Percentiles rank a stretch among this genome's conserved stretches.
These are phyloP conservation scores for Parazoanthus atlanticus DNA, from an alignment of 92 coral and sea anemone species.

Conservation along the genomic window DNA sequence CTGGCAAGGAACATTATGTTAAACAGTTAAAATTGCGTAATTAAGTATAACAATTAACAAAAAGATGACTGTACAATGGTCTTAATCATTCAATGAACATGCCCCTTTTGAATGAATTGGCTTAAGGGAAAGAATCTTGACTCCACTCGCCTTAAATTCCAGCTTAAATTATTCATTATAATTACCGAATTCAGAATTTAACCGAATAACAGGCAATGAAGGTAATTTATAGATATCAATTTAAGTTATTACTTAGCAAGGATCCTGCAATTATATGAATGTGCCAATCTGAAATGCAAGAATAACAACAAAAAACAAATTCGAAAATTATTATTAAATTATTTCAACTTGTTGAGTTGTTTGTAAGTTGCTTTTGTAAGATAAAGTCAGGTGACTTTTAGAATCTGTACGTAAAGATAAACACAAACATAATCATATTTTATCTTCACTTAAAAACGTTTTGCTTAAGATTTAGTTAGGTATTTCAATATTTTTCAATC, in stretches of 20 bases:
- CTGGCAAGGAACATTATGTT: too few relatives aligned
- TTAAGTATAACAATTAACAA: background rate
- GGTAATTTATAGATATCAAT: background rate
- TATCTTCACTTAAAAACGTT: too few relatives aligned
- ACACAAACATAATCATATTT: too few relatives aligned
- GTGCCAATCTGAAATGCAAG: background rate
- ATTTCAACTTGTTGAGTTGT: too few relatives aligned
- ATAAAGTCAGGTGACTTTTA: too few relatives aligned
- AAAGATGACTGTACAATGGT: background rate
- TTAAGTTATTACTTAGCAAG: background rate
- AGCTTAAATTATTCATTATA: background rate
- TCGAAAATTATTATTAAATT: too few relatives aligned
- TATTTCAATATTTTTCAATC: too few relatives aligned
- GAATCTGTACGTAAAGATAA: too few relatives aligned
- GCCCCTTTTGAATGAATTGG: background rate
- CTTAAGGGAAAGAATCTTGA: background rate
- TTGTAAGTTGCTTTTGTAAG: too few relatives aligned
- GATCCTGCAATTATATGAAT: background rate
- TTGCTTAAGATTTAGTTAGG: too few relatives aligned
- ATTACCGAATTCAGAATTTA: background rate
- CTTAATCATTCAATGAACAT: background rate
- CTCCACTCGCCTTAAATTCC: background rate
- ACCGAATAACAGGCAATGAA: background rate
- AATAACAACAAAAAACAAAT: background rate
- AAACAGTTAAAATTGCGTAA: background rate